A percentile compares a stretch with the other conserved stretches of the same genome.
Evolutionary conservation across 2,888 invertebrate species (phyloP).

Genomic region (Lochmaea crataegi): DNA sequence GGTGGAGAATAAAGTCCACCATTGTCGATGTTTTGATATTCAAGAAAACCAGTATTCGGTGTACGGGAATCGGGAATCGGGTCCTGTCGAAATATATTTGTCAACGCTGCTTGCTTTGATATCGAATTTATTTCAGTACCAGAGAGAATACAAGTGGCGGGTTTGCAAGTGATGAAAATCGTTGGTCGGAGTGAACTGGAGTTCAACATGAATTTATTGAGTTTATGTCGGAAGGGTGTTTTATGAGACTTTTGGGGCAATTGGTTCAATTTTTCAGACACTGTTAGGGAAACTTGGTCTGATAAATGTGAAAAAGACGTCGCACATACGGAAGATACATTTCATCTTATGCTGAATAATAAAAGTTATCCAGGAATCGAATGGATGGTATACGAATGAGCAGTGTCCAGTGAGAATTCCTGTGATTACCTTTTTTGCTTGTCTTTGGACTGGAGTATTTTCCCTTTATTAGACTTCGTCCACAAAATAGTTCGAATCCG

Average conservation of each 20-base stretch:
- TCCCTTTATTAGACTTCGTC: too few relatives aligned
- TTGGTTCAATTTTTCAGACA: constrained; percentile 23
- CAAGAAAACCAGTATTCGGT: not conserved
- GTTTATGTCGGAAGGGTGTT: constrained; percentile 28
- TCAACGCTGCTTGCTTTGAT: constrained; percentile 38
- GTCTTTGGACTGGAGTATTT: too few relatives aligned
- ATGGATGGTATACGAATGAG: too few relatives aligned
- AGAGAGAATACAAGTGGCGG: constrained; percentile 34
- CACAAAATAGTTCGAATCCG: too few relatives aligned
- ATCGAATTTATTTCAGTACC: constrained; percentile 41
- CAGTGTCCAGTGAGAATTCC: too few relatives aligned
- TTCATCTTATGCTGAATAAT: not conserved
- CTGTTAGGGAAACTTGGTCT: not conserved
- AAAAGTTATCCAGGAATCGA: too few relatives aligned
- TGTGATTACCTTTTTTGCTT: too few relatives aligned
- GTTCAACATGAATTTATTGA: constrained; percentile 32
- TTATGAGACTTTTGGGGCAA: constrained; percentile 23
- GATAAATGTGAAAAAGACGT: not conserved
- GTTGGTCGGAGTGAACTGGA: constrained; percentile 25
- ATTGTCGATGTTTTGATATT: constrained; percentile 13
- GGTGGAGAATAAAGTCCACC: too few relatives aligned
- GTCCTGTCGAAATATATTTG: constrained; percentile 42
- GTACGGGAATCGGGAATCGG: constrained; percentile 29
- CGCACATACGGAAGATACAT: not conserved
- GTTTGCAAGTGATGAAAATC: constrained; percentile 29